phyloP scores from a whole-genome alignment of 2,888 invertebrate genomes.

The Zaprionus obscuricornis region DNA sequence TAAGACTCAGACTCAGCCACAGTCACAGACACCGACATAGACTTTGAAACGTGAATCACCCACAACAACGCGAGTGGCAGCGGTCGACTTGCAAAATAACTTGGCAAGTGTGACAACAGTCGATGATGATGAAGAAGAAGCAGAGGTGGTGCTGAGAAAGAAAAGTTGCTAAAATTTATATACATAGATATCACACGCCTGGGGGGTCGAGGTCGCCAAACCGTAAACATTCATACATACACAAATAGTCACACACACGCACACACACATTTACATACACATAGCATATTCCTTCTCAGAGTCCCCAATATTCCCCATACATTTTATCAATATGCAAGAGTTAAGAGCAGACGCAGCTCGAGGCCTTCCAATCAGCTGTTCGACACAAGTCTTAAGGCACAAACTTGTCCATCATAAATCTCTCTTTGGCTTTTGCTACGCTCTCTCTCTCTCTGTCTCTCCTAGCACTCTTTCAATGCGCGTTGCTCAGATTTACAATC shows the following conservation, averaged over 20 bases:
- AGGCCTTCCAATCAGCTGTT: slow-evolving; percentile 66
- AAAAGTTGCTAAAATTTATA: slow-evolving; percentile 63
- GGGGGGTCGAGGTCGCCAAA: slow-evolving; percentile 74
- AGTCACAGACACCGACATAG: slow-evolving; percentile 7
- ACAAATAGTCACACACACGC: slow-evolving; percentile 13
- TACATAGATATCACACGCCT: slow-evolving; percentile 62
- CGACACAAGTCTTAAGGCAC: slow-evolving; percentile 70
- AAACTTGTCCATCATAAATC: slow-evolving; percentile 73
- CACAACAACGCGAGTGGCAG: slow-evolving; percentile 30
- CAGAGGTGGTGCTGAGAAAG: slow-evolving; percentile 41
- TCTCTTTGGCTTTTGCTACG: slow-evolving; percentile 54
- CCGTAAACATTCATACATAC: slow-evolving; percentile 62
- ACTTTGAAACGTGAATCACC: slow-evolving; percentile 46
- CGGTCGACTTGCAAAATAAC: slow-evolving; percentile 42
- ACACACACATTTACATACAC: slow-evolving; percentile 2
- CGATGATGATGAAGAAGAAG: no score
- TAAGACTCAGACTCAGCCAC: slow-evolving; percentile 41
- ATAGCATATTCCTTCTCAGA: no score
- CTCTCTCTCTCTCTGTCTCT: slow-evolving; percentile 11
- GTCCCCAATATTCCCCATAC: no score
- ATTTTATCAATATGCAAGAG: slow-evolving; percentile 67
- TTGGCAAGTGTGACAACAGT: slow-evolving; percentile 37
- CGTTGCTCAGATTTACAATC: not conserved
- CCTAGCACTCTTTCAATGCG: not conserved
- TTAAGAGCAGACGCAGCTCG: slow-evolving; percentile 35